Evolutionary conservation across 2,888 invertebrate genomes (phyloP).

Genomic region (Ophraella communa): DNA sequence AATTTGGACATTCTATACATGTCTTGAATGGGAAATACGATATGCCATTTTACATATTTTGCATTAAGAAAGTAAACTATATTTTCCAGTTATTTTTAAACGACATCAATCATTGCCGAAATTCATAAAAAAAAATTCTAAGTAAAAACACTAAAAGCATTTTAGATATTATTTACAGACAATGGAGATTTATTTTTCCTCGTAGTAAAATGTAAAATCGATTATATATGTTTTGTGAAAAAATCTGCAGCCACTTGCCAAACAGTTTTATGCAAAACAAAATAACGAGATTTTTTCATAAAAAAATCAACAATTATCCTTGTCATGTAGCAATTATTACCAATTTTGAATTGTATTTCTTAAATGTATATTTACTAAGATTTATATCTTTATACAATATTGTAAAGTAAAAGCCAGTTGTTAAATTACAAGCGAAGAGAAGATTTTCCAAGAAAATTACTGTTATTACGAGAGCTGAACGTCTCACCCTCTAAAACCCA

Average conservation of each 20-base stretch:
- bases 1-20: not conserved
- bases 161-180: not conserved
- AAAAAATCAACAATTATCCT: no score
- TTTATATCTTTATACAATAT: no score
- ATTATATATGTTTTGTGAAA: no score
- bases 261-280: no score
- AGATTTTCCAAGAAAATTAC: conserved; percentile 40
- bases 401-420: not conserved
- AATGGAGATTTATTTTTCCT: no score
- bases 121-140: not conserved
- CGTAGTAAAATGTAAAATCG: no score
- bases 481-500: conserved; percentile 39
- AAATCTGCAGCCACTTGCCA: no score
- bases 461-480: conserved; percentile 39
- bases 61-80: not conserved
- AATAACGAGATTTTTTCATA: no score
- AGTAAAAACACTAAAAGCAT: not conserved
- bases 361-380: no score
- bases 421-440: conserved; percentile 21
- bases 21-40: not conserved
- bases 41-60: not conserved
- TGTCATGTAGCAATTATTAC: no score
- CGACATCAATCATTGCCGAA: not conserved
- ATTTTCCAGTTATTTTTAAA: not conserved
- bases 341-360: no score